These are phyloP conservation scores for Microdon myrmicae DNA, from an alignment of 2,888 invertebrate genomes.

Conservation along the genomic window DNA sequence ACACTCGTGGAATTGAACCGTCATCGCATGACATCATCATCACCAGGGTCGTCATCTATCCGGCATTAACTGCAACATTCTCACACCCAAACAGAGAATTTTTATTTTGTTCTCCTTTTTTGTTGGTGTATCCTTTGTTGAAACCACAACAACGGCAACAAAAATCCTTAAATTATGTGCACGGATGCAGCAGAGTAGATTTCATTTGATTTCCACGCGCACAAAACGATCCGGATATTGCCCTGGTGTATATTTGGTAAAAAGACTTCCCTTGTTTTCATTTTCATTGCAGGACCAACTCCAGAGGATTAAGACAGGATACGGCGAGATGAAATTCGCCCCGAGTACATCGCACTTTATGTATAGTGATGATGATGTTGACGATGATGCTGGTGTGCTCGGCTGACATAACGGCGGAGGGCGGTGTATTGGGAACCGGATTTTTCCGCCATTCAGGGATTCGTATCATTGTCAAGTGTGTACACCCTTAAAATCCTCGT, in stretches of 20 bases:
- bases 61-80: slow-evolving; percentile 31
- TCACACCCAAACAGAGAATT: slow-evolving; percentile 44
- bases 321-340: slow-evolving; percentile 44
- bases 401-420: background rate
- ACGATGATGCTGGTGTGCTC: background rate
- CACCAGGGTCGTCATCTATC: slow-evolving; percentile 1
- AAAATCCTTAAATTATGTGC: slow-evolving; percentile 24
- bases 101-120: too few relatives aligned
- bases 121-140: too few relatives aligned
- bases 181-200: slow-evolving; percentile 12
- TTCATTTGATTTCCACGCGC: slow-evolving; percentile 45
- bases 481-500: slow-evolving; percentile 40
- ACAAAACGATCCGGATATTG: slow-evolving; percentile 40
- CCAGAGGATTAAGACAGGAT: slow-evolving; percentile 42
- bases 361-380: slow-evolving; percentile 34
- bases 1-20: slow-evolving; percentile 16
- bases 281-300: slow-evolving; percentile 44
- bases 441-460: slow-evolving; percentile 31
- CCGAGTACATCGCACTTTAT: slow-evolving; percentile 47
- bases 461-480: slow-evolving; percentile 45
- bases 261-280: slow-evolving; percentile 43
- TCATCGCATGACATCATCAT: slow-evolving; percentile 17
- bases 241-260: slow-evolving; percentile 34
- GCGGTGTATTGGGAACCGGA: slow-evolving; percentile 15
- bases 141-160: slow-evolving; percentile 5